phyloP scores from a whole-genome alignment of 2,888 invertebrate species.

The Antheraea yamamai region DNA sequence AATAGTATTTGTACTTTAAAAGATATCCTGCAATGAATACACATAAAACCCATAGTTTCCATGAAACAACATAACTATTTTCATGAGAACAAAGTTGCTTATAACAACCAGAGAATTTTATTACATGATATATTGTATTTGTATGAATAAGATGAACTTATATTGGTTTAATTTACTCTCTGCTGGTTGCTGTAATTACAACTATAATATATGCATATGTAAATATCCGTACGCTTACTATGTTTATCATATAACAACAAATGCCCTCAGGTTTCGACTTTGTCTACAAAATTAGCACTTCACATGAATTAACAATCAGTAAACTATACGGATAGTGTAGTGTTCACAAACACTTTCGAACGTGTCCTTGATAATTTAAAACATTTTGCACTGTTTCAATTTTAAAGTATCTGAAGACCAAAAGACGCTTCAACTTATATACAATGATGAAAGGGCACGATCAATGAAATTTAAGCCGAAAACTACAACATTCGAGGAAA shows the following conservation, averaged over 20 bases:
- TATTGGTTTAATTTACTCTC: not conserved
- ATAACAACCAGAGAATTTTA: not conserved
- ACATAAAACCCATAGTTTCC: too few relatives aligned
- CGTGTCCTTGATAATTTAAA: too few relatives aligned
- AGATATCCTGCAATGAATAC: too few relatives aligned
- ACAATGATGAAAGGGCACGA: too few relatives aligned
- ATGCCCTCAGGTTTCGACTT: not conserved
- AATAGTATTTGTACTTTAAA: too few relatives aligned
- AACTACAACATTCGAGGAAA: too few relatives aligned
- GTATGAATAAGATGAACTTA: not conserved
- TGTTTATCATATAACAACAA: not conserved
- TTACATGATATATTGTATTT: not conserved
- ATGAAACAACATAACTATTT: too few relatives aligned
- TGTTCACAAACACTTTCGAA: not conserved
- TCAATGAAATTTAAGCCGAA: too few relatives aligned
- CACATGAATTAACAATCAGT: not conserved
- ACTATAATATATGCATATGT: not conserved
- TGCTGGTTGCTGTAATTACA: not conserved
- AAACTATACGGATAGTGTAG: not conserved
- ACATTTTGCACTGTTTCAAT: not conserved
- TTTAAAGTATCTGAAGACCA: not conserved
- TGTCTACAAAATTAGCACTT: not conserved
- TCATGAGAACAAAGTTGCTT: too few relatives aligned
- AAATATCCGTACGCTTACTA: not conserved
- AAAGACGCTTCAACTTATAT: not conserved